Conservation (phyloP, 2,797 vertebrate genomes). For the Semotilus atromaculatus region DNA sequence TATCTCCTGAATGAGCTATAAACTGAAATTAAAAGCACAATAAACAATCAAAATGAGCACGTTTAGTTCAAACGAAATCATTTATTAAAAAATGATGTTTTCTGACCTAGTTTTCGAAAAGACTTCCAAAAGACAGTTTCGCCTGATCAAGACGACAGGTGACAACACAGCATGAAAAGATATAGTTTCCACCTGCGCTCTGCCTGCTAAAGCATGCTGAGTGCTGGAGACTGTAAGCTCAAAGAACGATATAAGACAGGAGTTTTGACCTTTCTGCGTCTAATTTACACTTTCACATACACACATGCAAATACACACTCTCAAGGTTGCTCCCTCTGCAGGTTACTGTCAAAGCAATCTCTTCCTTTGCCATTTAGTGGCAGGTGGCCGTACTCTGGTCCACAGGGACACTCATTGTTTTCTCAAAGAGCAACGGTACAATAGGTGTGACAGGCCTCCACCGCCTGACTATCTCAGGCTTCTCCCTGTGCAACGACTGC, state of each 20-base stretch:
- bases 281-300: constrained; percentile 37
- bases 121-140: background rate
- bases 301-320: constrained; percentile 29
- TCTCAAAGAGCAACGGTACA: constrained; percentile 67
- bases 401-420: constrained; percentile 67
- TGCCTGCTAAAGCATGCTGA: constrained; percentile 29
- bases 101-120: constrained; percentile 47
- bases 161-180: constrained; percentile 35
- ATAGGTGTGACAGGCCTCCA: constrained; percentile 67
- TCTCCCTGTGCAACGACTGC: constrained; percentile 66
- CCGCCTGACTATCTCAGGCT: constrained; percentile 65
- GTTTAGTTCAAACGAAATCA: background rate
- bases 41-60: constrained; percentile 59
- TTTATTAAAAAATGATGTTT: background rate
- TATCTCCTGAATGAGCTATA: constrained; percentile 25
- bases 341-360: constrained; percentile 71
- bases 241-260: constrained; percentile 39
- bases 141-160: constrained; percentile 15
- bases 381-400: constrained; percentile 65
- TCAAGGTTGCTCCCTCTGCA: constrained; percentile 53
- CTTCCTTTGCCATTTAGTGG: constrained; percentile 64
- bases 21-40: constrained; percentile 59
- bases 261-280: constrained; percentile 40
- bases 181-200: constrained; percentile 29
- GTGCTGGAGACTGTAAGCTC: constrained; percentile 24